Evolutionary conservation across 2,888 invertebrate species (phyloP).

Genomic region (Parnassius glacialis): DNA sequence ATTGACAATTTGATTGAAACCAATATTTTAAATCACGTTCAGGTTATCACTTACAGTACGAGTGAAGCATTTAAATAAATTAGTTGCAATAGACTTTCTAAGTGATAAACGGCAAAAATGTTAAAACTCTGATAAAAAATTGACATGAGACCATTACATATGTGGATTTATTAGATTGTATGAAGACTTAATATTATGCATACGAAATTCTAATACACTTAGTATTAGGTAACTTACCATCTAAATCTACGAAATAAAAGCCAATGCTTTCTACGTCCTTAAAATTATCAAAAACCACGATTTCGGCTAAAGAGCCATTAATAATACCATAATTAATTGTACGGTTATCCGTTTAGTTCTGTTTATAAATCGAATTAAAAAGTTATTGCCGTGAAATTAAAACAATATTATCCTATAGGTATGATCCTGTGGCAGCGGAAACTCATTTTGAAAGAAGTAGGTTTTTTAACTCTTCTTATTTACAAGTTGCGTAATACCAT

Average conservation of each 20-base stretch:
- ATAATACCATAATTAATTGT: neutral
- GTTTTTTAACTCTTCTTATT: no score
- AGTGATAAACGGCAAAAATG: slow-evolving; percentile 22
- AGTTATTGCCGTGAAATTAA: no score
- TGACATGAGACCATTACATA: slow-evolving; percentile 34
- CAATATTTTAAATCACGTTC: slow-evolving; percentile 15
- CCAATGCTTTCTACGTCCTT: neutral
- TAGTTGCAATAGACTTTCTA: slow-evolving; percentile 12
- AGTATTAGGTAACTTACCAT: neutral
- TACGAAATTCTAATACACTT: neutral
- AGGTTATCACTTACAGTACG: slow-evolving; percentile 35
- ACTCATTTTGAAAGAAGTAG: no score
- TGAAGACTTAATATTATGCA: neutral
- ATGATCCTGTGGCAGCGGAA: no score
- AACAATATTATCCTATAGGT: no score
- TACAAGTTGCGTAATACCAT: no score
- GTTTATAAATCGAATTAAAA: no score
- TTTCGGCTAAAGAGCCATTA: neutral
- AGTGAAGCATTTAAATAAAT: slow-evolving; percentile 11
- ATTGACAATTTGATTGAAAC: slow-evolving; percentile 7
- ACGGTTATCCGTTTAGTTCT: neutral
- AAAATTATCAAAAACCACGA: neutral
- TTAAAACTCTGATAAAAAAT: slow-evolving; percentile 35
- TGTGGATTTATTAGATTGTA: neutral
- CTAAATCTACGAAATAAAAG: neutral